These are phyloP conservation scores for Lindbergichthys nudifrons DNA, from an alignment of 2,797 vertebrate genomes.

Conservation along the genomic window DNA sequence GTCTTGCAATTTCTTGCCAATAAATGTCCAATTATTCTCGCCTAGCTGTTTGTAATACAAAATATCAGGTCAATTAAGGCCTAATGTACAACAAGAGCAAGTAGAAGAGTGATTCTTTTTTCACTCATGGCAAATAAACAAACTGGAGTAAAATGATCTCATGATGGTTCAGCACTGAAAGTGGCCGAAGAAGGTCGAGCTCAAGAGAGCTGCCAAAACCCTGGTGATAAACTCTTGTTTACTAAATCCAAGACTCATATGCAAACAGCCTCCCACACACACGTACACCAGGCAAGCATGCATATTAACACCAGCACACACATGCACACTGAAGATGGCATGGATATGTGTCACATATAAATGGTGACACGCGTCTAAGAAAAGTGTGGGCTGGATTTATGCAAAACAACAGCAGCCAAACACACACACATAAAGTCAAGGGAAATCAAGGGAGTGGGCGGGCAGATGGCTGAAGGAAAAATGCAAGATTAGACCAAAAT, in stretches of 20 bases:
- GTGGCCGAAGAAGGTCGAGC: constrained; percentile 19
- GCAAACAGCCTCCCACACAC: constrained; percentile 29
- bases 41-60: neutral
- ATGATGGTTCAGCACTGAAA: neutral
- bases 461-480: constrained; percentile 43
- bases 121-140: neutral
- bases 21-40: neutral
- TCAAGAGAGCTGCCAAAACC: constrained; percentile 31
- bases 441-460: constrained; percentile 48
- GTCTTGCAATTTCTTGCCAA: neutral
- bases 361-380: constrained; percentile 53
- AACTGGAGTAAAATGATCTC: constrained; percentile 22
- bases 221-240: constrained; percentile 49
- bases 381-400: constrained; percentile 61
- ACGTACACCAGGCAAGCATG: neutral
- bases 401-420: constrained; percentile 55
- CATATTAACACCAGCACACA: constrained; percentile 25
- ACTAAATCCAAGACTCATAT: constrained; percentile 28
- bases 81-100: neutral
- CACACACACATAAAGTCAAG: constrained; percentile 44
- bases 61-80: constrained; percentile 1
- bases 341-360: constrained; percentile 43
- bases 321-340: constrained; percentile 23
- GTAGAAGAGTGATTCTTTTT: neutral
- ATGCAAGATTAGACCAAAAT: constrained; percentile 38